A percentile compares a stretch with the other conserved stretches of the same genome.
These are phyloP conservation scores for Parapsyche elsis DNA, from an alignment of 1,140 invertebrate species.

Conservation along the genomic window DNA sequence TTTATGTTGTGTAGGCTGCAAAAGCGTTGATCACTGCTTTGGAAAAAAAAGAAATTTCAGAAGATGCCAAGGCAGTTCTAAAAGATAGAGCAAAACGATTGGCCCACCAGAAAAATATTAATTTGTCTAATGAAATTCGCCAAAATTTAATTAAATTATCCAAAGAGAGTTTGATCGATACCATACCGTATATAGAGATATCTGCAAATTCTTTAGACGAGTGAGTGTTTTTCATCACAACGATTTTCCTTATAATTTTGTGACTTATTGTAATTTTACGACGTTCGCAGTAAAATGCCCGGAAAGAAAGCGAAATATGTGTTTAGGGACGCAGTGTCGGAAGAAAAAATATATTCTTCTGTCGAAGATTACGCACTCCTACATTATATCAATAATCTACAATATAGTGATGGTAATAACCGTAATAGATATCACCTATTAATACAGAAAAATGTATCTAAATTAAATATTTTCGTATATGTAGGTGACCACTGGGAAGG, in stretches of 20 bases:
- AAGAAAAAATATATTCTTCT: constrained; percentile 36
- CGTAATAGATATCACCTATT: too few relatives aligned
- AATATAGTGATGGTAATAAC: constrained; percentile 28
- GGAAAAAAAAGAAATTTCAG: constrained; percentile 34
- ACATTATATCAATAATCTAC: constrained; percentile 43
- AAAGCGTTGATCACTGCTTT: constrained; percentile 41
- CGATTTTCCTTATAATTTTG: background rate
- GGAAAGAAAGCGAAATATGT: constrained; percentile 48
- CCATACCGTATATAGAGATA: constrained; percentile 41
- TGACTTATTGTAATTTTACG: background rate
- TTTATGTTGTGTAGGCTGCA: constrained; percentile 40
- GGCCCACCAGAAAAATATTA: constrained; percentile 31
- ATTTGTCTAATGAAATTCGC: constrained; percentile 1
- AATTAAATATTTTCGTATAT: constrained; percentile 44
- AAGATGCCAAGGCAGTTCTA: constrained; percentile 46
- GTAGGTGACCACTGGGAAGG: constrained; percentile 76
- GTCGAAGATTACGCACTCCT: constrained; percentile 50
- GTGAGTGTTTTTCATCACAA: constrained; percentile 41
- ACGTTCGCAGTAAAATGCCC: constrained; percentile 17
- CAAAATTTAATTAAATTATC: background rate
- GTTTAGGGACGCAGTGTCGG: constrained; percentile 37
- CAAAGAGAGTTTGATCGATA: background rate
- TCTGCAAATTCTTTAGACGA: constrained; percentile 27
- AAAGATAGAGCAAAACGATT: constrained; percentile 40
- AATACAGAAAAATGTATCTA: background rate